Base-by-base conservation (phyloP, 1,140 invertebrate genomes). In the Lucilia sericata region DNA sequence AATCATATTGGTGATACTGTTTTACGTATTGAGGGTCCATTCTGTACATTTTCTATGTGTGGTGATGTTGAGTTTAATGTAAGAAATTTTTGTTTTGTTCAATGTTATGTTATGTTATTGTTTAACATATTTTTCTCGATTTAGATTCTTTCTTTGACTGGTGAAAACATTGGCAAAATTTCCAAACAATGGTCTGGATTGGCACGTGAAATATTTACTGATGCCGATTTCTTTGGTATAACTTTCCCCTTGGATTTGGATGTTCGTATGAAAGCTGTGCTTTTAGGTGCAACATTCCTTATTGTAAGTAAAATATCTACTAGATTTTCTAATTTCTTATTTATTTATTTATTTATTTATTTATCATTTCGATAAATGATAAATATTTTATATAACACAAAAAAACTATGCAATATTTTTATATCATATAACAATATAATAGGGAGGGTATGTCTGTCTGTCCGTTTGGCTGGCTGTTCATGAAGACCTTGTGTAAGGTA, bases 21-120 rank as follows among this genome's bases (percentile, higher is more conserved):
- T 2, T 91, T 98, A 8, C 93, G 92, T 84, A 96, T 99, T 86
- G 95, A 96, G 90, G 97, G 97, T 7, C 97, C 97, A 0, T 91
- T 96, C 65, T 97, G 96, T 91, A 96, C 95, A 0, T 95, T 94
- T 87, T 94, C 94, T 74, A 93, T 97, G 36, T 97, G 96, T 91
- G 96, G 96, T 12, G 95, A 97, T 88, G 95, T 97, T 2, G 94
- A 94, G 86, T 95, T 94, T 87, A 91, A 94, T 87, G 93, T 94
- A 82, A 92, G 86, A 84, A 14, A 19, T 25, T 2, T 14, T 13
- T n/a, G n/a, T 70, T 42, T n/a, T n/a, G n/a, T n/a, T n/a, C n/a
- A n/a, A n/a, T n/a, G n/a, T n/a, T n/a, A n/a, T n/a, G n/a, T n/a
- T 5, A 65, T 25, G 10, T 49, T 74, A 34, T 47, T 25, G 9